Conservation (phyloP, 2,888 invertebrate genomes). For the Malthinus flaveolus region DNA sequence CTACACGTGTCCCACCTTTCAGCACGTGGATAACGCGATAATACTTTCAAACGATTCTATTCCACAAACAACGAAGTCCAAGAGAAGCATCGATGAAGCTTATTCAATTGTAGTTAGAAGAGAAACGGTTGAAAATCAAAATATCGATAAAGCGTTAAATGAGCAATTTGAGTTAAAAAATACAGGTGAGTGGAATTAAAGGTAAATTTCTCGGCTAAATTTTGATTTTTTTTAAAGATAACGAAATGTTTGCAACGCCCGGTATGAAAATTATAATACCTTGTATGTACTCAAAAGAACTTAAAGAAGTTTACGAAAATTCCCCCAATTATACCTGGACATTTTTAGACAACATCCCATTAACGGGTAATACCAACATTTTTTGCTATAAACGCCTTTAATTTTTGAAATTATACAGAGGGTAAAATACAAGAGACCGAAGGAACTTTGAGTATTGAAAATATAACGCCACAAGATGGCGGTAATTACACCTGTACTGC, state of each 20-base stretch:
- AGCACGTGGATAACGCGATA: slow-evolving; percentile 22
- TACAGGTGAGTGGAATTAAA: slow-evolving; percentile 28
- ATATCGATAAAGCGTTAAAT: slow-evolving; percentile 29
- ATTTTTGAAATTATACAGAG: slow-evolving; percentile 17
- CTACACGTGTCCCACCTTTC: slow-evolving; percentile 29
- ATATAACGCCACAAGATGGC: slow-evolving; percentile 45
- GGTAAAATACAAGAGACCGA: slow-evolving; percentile 39
- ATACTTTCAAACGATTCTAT: slow-evolving; percentile 25
- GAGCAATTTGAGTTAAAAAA: slow-evolving; percentile 33
- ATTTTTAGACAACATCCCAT: slow-evolving; percentile 32
- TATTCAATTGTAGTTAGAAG: slow-evolving; percentile 5
- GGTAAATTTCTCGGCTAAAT: background rate
- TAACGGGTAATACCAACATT: slow-evolving; percentile 33
- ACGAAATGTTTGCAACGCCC: slow-evolving; percentile 36
- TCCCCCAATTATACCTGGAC: slow-evolving; percentile 34
- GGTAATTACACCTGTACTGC: slow-evolving; percentile 51
- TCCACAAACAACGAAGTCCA: slow-evolving; percentile 17
- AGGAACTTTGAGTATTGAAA: slow-evolving; percentile 43
- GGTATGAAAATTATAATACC: slow-evolving; percentile 37
- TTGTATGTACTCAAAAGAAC: slow-evolving; percentile 23
- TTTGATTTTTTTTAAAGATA: slow-evolving; percentile 29
- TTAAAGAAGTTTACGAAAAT: slow-evolving; percentile 22
- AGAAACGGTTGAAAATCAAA: slow-evolving; percentile 16
- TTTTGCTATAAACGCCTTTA: background rate
- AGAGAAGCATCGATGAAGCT: background rate